A percentile compares a stretch with the other conserved stretches of the same genome.
Conservation (phyloP, 2,888 invertebrate species). For the Cistogaster globosa region DNA sequence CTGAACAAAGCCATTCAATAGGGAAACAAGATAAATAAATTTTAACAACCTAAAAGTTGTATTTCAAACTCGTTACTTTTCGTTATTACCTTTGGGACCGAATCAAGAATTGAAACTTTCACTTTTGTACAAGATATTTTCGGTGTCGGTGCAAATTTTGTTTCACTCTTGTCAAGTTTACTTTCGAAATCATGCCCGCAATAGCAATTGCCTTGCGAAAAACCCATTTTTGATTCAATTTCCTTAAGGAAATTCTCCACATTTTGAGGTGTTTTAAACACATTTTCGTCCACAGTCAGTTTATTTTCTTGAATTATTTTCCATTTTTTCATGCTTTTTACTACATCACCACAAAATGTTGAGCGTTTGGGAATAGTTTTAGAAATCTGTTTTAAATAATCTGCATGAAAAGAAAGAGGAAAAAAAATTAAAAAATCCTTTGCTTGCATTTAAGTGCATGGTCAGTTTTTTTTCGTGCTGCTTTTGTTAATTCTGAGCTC, state of each 20-base stretch:
- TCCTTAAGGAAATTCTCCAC: constrained; percentile 77
- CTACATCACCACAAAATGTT: constrained; percentile 76
- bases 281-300: constrained; percentile 72
- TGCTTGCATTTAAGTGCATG: no score
- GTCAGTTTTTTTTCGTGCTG: neutral
- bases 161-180: neutral
- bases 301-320: constrained; percentile 74
- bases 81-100: no score
- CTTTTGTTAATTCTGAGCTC: no score
- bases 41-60: no score
- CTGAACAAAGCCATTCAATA: no score
- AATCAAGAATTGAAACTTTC: no score
- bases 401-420: neutral
- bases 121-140: no score
- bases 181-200: constrained; percentile 61
- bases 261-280: constrained; percentile 75
- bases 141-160: neutral
- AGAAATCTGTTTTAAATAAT: constrained; percentile 4
- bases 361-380: neutral
- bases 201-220: constrained; percentile 68
- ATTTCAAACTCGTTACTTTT: no score
- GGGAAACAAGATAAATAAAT: no score
- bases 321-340: constrained; percentile 79
- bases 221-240: constrained; percentile 67
- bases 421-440: neutral